Conservation (phyloP, 2,888 invertebrate species). For the Brenthis daphne region DNA sequence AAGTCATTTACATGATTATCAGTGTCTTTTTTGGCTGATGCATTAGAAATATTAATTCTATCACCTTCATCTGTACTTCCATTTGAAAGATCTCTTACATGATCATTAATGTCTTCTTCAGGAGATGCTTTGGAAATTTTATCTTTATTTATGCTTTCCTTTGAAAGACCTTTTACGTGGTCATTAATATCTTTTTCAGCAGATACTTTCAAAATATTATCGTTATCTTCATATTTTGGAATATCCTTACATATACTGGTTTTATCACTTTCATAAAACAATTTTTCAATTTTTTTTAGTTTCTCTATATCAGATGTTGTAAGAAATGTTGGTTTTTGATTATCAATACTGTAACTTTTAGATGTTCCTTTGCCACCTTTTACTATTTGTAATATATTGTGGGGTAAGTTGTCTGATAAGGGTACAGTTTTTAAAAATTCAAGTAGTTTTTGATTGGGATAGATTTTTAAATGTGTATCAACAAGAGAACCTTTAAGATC, state of each 20-base stretch:
- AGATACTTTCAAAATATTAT: neutral
- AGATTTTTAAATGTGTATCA: slow-evolving; percentile 84
- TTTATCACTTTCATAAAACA: slow-evolving; percentile 28
- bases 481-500: slow-evolving; percentile 83
- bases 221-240: neutral
- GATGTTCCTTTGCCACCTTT: slow-evolving; percentile 44
- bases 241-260: neutral
- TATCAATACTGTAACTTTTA: slow-evolving; percentile 41
- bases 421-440: slow-evolving; percentile 79
- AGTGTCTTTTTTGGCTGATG: neutral
- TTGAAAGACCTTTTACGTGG: neutral
- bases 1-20: neutral
- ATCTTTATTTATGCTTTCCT: no score
- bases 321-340: slow-evolving; percentile 47
- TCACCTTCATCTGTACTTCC: no score
- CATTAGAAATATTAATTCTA: neutral
- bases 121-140: neutral
- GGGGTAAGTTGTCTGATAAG: slow-evolving; percentile 74
- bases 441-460: slow-evolving; percentile 82
- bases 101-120: neutral
- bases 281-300: slow-evolving; percentile 54
- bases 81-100: neutral
- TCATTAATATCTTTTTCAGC: neutral
- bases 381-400: slow-evolving; percentile 70
- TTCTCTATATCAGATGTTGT: slow-evolving; percentile 56